Conservation (phyloP, 2,888 invertebrate species). For the Tiliacea citrago region DNA sequence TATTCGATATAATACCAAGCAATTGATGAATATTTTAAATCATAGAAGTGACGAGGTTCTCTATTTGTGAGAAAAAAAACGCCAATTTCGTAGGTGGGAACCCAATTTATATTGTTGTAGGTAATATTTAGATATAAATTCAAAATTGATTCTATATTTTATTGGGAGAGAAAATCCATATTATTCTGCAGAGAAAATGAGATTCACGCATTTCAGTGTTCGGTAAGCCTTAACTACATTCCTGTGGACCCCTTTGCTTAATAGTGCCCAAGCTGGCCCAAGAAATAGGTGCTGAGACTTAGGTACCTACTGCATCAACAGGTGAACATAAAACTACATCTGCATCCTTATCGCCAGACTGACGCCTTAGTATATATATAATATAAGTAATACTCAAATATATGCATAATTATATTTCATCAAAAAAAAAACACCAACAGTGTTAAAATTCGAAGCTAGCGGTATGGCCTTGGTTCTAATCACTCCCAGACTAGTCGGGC, state of each 20-base stretch:
- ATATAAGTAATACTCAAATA: conserved; percentile 26
- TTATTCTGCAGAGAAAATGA: not conserved
- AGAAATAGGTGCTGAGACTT: not conserved
- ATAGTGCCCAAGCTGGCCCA: not conserved
- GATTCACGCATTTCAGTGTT: not conserved
- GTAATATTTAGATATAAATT: not conserved
- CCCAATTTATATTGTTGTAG: not conserved
- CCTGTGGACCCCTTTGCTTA: not conserved
- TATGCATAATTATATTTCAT: conserved; percentile 26
- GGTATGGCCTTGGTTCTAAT: conserved; percentile 63
- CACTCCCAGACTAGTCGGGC: conserved; percentile 62
- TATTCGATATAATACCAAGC: too few relatives aligned
- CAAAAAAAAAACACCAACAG: conserved; percentile 31
- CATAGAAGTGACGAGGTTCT: too few relatives aligned
- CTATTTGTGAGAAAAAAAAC: too few relatives aligned
- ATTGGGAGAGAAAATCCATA: not conserved
- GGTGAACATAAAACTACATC: conserved; percentile 4
- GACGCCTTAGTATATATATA: conserved; percentile 30
- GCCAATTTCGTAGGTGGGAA: too few relatives aligned
- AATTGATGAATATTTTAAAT: too few relatives aligned
- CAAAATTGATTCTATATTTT: not conserved
- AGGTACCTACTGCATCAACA: not conserved
- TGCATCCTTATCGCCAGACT: conserved; percentile 42
- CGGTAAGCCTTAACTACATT: not conserved
- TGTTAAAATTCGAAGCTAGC: conserved; percentile 51